Base-by-base conservation (phyloP, 2,888 invertebrate species). In the Diplazon laetatorius region DNA sequence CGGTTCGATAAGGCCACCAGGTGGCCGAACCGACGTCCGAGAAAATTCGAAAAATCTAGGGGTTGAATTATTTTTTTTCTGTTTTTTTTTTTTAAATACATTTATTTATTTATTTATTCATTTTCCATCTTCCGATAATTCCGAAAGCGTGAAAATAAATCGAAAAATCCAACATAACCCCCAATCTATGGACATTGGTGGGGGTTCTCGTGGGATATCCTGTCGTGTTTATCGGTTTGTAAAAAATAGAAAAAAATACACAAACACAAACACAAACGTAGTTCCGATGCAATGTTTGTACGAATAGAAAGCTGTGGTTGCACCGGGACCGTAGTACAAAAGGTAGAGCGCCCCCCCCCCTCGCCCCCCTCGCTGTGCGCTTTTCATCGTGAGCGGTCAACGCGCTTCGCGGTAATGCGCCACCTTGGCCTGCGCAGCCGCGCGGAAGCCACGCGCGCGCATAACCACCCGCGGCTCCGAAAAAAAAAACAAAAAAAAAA, bases 121-220 rank as follows among this genome's bases (percentile, higher is more conserved):
- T n/a, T n/a, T n/a, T n/a, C n/a, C n/a, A n/a, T n/a, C n/a, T n/a
- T 25, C 30, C 35, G 14, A 30, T 16, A 14, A 25, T 16, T 55
- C 9, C 14, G 55, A 5, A 57, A 39, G 44, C 42, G 35, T 50
- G 59, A 50, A 68, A 74, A 73, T 65, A 68, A 74, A 74, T 68
- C 66, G 52, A 68, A 62, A 50, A 35, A 12, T 10, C 6, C 30
- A 30, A 30, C 20, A 20, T 22, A 30, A 60, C 42, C 18, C 59
- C 48, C 50, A 25, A 18, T 46, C n/a, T 30, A n/a, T n/a, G 30
- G 30, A 18, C 30, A 18, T 55, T 46, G 42, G 46, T 44, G 55
- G 35, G 46, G 12, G 52, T 42, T 20, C 37, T 30, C 18, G 57
- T 16, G 16, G 18, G 1, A 30, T 16, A 14, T 35, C 35, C 35